These are phyloP conservation scores for Lasioglossum calceatum DNA, from an alignment of 2,888 invertebrate genomes.

Conservation along the genomic window DNA sequence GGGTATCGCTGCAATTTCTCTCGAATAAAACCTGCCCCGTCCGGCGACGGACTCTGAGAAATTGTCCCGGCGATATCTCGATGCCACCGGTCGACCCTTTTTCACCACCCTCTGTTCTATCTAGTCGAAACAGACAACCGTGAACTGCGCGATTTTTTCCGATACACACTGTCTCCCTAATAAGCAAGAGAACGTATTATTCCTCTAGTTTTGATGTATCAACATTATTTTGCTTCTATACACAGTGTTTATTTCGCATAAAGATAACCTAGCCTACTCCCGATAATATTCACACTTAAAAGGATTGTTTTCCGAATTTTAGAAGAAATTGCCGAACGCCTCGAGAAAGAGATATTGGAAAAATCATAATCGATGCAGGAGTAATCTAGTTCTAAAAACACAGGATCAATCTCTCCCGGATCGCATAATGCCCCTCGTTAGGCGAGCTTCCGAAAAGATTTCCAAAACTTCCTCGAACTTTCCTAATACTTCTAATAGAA, in stretches of 20 bases:
- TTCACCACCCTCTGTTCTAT: neutral
- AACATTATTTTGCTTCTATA: too few species aligned
- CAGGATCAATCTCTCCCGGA: neutral
- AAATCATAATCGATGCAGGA: neutral
- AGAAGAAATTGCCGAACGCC: too few species aligned
- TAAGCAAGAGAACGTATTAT: neutral
- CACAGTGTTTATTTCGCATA: too few species aligned
- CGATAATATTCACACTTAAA: too few species aligned
- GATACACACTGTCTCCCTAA: neutral
- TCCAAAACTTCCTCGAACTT: neutral
- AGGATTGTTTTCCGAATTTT: too few species aligned
- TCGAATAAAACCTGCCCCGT: slow-evolving; percentile 30
- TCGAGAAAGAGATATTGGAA: too few species aligned
- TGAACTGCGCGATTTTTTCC: neutral
- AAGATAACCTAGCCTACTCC: too few species aligned
- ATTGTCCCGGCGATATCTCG: slow-evolving; percentile 13
- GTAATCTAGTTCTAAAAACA: neutral
- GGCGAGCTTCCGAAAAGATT: neutral
- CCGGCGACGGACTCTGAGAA: slow-evolving; percentile 10
- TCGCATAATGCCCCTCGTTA: neutral
- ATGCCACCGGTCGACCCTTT: neutral
- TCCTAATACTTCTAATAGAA: slow-evolving; percentile 1
- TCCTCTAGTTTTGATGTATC: too few species aligned
- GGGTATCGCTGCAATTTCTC: slow-evolving; percentile 28
- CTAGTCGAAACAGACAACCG: neutral